phyloP scores from a whole-genome alignment of 2,888 invertebrate species.

The Imbricaverruca yamaguchii region DNA sequence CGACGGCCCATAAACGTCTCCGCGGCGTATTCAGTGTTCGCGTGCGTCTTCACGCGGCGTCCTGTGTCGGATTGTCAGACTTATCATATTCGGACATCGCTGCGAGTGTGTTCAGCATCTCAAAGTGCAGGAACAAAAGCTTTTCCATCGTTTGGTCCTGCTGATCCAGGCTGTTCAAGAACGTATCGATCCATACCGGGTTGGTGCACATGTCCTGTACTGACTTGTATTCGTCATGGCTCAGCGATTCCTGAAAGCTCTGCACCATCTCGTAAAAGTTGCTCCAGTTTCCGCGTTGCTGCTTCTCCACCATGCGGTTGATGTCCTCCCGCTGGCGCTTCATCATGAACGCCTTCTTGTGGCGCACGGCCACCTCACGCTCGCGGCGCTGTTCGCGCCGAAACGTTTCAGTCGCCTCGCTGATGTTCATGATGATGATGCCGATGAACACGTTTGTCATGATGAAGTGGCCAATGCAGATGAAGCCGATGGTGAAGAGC shows the following conservation, averaged over 20 bases:
- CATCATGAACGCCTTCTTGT: conserved; percentile 34
- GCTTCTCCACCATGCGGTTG: conserved; percentile 33
- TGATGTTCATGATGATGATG: conserved; percentile 36
- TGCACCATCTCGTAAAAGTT: conserved; percentile 34
- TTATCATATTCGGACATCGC: not conserved
- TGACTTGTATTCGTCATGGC: conserved; percentile 34
- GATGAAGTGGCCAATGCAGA: conserved; percentile 34
- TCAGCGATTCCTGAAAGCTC: conserved; percentile 32
- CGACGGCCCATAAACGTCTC: no score
- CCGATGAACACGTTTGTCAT: conserved; percentile 36
- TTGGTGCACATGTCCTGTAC: conserved; percentile 30
- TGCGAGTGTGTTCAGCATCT: not conserved
- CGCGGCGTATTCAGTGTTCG: no score
- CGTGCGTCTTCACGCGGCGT: no score
- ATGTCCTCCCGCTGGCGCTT: conserved; percentile 34
- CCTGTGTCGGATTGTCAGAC: no score
- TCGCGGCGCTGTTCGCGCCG: conserved; percentile 31
- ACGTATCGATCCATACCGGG: conserved; percentile 34
- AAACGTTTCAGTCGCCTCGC: conserved; percentile 34
- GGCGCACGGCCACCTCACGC: conserved; percentile 29
- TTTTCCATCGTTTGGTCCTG: not conserved
- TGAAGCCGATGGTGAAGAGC: conserved; percentile 31
- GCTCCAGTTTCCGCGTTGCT: conserved; percentile 29
- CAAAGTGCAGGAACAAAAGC: not conserved
- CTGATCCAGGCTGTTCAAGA: conserved; percentile 15